phyloP scores from a whole-genome alignment of 2,113 vertebrate genomes.

The Sciurus niger region DNA sequence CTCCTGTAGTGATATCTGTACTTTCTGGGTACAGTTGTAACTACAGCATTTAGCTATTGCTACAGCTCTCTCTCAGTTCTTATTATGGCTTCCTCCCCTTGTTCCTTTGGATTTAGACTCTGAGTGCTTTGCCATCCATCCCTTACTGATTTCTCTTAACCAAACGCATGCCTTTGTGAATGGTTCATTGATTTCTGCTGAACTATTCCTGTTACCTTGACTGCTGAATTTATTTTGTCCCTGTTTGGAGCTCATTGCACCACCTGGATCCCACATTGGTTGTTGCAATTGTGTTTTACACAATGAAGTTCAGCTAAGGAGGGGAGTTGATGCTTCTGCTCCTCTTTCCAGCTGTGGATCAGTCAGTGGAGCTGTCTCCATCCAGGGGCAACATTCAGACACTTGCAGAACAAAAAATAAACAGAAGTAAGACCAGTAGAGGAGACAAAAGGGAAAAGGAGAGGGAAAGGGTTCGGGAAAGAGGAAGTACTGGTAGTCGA shows the following conservation, averaged over 20 bases:
- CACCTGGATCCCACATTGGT: neutral
- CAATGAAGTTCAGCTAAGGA: neutral
- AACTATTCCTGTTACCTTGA: neutral
- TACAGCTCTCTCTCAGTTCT: neutral
- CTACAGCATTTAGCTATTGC: neutral
- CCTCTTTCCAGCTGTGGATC: fast-evolving
- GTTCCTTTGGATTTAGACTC: neutral
- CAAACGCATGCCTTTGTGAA: neutral
- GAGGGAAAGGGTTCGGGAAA: too few relatives aligned
- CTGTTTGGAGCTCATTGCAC: neutral
- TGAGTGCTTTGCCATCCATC: neutral
- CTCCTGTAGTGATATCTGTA: neutral
- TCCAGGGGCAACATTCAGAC: neutral
- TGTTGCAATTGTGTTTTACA: neutral
- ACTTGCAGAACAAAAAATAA: neutral
- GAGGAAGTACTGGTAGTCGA: too few relatives aligned
- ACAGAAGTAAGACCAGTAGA: too few relatives aligned
- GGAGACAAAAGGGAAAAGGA: too few relatives aligned
- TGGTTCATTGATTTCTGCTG: neutral
- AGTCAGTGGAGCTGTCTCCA: neutral
- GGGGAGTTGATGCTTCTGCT: neutral
- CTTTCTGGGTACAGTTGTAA: neutral
- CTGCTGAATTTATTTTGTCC: neutral
- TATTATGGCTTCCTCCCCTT: neutral
- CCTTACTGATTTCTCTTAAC: neutral